Evolutionary conservation across 2,888 invertebrate genomes (phyloP).

Genomic region (Polyploca ridens): DNA sequence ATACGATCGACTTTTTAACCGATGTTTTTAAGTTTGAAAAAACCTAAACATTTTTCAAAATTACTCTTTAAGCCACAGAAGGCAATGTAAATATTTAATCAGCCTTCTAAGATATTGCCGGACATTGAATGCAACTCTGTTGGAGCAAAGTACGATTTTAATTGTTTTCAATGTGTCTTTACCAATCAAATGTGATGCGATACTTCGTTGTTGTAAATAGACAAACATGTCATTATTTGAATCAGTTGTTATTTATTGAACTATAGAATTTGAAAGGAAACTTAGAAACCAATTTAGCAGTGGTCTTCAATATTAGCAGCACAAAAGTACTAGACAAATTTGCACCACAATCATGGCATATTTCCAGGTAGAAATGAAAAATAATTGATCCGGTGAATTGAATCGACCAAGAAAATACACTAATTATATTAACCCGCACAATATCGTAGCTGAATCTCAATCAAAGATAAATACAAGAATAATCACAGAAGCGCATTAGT

Average conservation of each 20-base stretch:
- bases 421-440: not conserved
- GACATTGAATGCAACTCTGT: not conserved
- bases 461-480: conserved; percentile 24
- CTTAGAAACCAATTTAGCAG: no score
- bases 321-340: not conserved
- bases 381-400: not conserved
- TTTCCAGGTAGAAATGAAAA: not conserved
- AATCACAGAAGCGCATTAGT: conserved; percentile 29
- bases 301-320: no score
- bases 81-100: no score
- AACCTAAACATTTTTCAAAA: no score
- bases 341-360: no score
- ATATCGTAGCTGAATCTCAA: conserved; percentile 18
- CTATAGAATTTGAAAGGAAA: no score
- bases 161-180: not conserved
- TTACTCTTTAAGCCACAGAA: no score
- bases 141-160: not conserved
- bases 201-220: not conserved
- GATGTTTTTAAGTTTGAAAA: no score
- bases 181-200: not conserved
- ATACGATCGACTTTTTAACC: no score
- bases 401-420: conserved; percentile 17
- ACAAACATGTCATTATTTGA: no score
- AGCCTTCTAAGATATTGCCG: no score
- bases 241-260: no score